phyloP scores from a whole-genome alignment of 2,113 vertebrate species.

The Phrynosoma blainvillii region DNA sequence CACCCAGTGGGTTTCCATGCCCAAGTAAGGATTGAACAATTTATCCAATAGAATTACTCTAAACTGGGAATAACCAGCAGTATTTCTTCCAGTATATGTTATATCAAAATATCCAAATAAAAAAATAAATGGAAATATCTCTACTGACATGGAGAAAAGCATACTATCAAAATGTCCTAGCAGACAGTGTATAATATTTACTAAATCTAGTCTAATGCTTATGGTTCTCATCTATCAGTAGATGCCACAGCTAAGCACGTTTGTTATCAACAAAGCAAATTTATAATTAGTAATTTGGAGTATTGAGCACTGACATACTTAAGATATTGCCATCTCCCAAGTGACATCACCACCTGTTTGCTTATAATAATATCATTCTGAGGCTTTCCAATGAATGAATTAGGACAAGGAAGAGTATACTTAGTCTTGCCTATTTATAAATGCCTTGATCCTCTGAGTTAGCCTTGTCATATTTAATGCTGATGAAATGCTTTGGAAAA shows the following conservation, averaged over 20 bases:
- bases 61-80: background rate
- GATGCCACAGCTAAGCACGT: background rate
- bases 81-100: background rate
- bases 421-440: conserved; percentile 19
- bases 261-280: conserved; percentile 6
- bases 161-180: background rate
- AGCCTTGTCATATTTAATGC: conserved; percentile 6
- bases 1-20: too few species aligned
- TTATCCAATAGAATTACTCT: too few species aligned
- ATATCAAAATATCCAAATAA: background rate
- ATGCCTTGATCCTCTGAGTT: conserved; percentile 20
- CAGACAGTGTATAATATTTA: background rate
- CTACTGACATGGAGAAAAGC: background rate
- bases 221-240: background rate
- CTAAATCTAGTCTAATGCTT: background rate
- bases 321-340: conserved; percentile 36
- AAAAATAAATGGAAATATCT: background rate
- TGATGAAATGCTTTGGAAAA: conserved; percentile 38
- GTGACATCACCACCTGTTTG: conserved; percentile 36
- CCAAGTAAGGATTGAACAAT: too few species aligned
- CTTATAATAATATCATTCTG: conserved; percentile 24
- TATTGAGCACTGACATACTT: conserved; percentile 31
- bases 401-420: conserved; percentile 24
- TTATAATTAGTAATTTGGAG: conserved; percentile 28
- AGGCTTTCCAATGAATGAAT: conserved; percentile 12